phyloP scores from a whole-genome alignment of 2,888 invertebrate genomes.

The Maniola hyperantus region DNA sequence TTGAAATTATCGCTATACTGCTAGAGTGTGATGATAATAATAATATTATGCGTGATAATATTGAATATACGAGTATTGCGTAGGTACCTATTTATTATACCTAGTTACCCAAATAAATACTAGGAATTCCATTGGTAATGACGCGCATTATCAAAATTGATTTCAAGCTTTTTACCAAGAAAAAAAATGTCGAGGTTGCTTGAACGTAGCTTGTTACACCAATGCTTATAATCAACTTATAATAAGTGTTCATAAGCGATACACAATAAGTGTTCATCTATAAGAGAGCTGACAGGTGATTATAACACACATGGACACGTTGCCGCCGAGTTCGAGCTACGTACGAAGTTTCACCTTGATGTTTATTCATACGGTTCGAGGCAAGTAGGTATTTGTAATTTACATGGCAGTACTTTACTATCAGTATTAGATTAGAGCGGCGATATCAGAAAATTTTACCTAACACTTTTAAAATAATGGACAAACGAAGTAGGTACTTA shows the following conservation, averaged over 20 bases:
- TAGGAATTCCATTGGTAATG: background rate
- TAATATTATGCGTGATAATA: conserved; percentile 43
- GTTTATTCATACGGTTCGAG: conserved; percentile 73
- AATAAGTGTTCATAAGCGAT: conserved; percentile 41
- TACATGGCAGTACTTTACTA: conserved; percentile 43
- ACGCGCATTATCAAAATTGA: background rate
- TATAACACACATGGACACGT: conserved; percentile 49
- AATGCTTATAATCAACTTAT: conserved; percentile 28
- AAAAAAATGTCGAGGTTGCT: background rate
- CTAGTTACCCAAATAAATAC: conserved; percentile 31
- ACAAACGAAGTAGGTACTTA: background rate
- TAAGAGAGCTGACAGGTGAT: conserved; percentile 44
- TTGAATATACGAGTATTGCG: conserved; percentile 46
- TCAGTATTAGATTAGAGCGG: conserved; percentile 16
- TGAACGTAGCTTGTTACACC: conserved; percentile 17
- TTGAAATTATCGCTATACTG: conserved; percentile 56
- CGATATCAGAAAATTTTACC: background rate
- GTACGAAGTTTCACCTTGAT: conserved; percentile 72
- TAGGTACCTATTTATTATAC: conserved; percentile 54
- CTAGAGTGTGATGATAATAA: conserved; percentile 51
- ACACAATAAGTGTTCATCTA: conserved; percentile 32
- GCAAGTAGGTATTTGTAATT: conserved; percentile 57
- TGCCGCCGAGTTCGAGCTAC: conserved; percentile 47
- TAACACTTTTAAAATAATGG: conserved; percentile 1
- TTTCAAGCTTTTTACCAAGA: background rate